Percentiles rank a stretch among this genome's conserved stretches.
phyloP scores from a whole-genome alignment of 2,113 vertebrate genomes.

The Poicephalus gulielmi region DNA sequence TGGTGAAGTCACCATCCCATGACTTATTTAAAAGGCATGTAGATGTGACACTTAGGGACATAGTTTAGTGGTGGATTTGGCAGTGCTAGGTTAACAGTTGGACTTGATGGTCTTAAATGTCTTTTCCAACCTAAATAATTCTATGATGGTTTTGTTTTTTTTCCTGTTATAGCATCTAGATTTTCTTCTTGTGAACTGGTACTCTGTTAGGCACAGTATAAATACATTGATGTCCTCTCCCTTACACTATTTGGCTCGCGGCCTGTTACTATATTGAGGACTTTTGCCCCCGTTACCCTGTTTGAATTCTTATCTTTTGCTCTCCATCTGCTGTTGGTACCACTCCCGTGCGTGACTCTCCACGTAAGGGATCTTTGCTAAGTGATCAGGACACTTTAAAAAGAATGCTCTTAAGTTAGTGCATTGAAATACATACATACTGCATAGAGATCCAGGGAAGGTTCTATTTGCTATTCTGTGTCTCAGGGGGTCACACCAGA shows the following conservation, averaged over 20 bases:
- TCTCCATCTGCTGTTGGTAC: neutral
- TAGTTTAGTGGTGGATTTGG: neutral
- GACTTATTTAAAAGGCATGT: rapidly evolving
- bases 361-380: neutral
- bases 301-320: neutral
- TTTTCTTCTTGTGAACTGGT: neutral
- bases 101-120: neutral
- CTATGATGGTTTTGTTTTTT: neutral
- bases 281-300: neutral
- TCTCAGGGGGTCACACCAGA: neutral
- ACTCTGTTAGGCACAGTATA: neutral
- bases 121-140: neutral
- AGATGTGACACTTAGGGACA: neutral
- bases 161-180: neutral
- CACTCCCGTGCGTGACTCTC: neutral
- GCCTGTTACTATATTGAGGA: too few relatives aligned
- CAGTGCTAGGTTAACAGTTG: neutral
- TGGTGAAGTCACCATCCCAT: neutral
- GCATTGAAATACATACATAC: neutral
- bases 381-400: neutral
- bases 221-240: neutral
- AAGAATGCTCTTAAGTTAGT: neutral
- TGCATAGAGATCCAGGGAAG: neutral
- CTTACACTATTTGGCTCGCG: too few relatives aligned
- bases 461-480: neutral